phyloP scores from a whole-genome alignment of 2,888 invertebrate genomes.

The Nomada fucata region DNA sequence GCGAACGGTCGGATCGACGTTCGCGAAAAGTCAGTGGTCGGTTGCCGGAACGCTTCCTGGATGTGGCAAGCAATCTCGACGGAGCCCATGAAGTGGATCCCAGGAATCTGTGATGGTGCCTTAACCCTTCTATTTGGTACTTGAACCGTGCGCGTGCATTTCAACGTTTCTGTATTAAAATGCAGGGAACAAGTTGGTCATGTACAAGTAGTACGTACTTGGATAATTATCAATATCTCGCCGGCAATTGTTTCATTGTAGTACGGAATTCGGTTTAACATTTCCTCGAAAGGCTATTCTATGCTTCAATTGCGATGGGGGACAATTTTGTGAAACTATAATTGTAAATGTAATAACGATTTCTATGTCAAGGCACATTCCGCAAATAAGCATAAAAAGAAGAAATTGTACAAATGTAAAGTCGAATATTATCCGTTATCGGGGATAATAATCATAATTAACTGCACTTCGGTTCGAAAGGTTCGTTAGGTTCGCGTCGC shows the following conservation, averaged over 20 bases:
- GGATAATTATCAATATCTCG: no score
- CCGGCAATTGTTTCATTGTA: background rate
- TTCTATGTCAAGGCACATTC: no score
- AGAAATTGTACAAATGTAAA: background rate
- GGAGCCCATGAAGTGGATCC: constrained; percentile 32
- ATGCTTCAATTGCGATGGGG: no score
- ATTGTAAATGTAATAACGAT: no score
- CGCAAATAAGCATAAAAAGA: background rate
- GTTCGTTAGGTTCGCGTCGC: constrained; percentile 10
- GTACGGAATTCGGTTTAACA: background rate
- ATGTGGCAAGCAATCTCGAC: constrained; percentile 56
- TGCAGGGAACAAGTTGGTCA: background rate
- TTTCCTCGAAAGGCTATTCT: no score
- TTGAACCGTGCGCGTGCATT: background rate
- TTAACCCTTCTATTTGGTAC: constrained; percentile 23
- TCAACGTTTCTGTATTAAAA: background rate
- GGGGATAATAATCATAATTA: background rate
- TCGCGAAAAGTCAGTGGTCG: constrained; percentile 71
- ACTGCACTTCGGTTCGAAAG: background rate
- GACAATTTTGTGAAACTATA: no score
- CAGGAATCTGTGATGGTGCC: constrained; percentile 25
- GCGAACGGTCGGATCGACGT: constrained; percentile 70
- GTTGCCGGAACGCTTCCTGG: constrained; percentile 72
- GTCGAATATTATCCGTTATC: no score
- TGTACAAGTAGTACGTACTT: no score